These are phyloP conservation scores for Orthonevra nobilis DNA, from an alignment of 2,888 invertebrate genomes.

Conservation along the genomic window DNA sequence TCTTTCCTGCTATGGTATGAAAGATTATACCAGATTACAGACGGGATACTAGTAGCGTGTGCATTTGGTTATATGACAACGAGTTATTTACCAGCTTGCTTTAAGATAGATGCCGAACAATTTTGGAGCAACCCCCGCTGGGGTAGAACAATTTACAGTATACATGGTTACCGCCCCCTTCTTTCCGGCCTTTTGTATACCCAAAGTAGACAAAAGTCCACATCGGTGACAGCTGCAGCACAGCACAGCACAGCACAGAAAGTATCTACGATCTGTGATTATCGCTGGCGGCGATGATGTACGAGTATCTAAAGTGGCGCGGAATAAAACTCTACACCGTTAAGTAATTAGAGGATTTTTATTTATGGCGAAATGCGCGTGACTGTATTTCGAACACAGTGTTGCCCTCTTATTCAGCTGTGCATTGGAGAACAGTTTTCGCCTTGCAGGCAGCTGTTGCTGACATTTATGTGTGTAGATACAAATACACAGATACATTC, in stretches of 20 bases:
- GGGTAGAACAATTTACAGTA: background rate
- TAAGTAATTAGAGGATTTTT: constrained; percentile 38
- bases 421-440: constrained; percentile 43
- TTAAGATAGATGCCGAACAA: too few relatives aligned
- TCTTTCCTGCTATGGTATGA: constrained; percentile 19
- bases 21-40: constrained; percentile 34
- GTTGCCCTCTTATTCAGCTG: constrained; percentile 39
- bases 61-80: too few relatives aligned
- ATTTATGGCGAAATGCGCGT: constrained; percentile 58
- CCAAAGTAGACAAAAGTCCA: constrained; percentile 30
- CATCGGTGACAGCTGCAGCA: background rate
- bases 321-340: constrained; percentile 48
- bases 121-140: constrained; percentile 24
- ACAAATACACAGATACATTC: constrained; percentile 7
- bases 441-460: constrained; percentile 51
- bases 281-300: constrained; percentile 44
- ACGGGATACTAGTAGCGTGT: too few relatives aligned
- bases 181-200: too few relatives aligned
- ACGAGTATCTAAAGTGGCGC: background rate
- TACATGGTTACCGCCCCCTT: constrained; percentile 4
- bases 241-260: too few relatives aligned
- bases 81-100: too few relatives aligned
- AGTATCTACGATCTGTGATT: constrained; percentile 48
- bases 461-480: background rate
- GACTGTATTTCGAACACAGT: constrained; percentile 53